Percentiles rank a stretch among this genome's conserved stretches.
These are phyloP conservation scores for Ptychochromis oligacanthus DNA, from an alignment of 2,113 vertebrate genomes.

Conservation along the genomic window DNA sequence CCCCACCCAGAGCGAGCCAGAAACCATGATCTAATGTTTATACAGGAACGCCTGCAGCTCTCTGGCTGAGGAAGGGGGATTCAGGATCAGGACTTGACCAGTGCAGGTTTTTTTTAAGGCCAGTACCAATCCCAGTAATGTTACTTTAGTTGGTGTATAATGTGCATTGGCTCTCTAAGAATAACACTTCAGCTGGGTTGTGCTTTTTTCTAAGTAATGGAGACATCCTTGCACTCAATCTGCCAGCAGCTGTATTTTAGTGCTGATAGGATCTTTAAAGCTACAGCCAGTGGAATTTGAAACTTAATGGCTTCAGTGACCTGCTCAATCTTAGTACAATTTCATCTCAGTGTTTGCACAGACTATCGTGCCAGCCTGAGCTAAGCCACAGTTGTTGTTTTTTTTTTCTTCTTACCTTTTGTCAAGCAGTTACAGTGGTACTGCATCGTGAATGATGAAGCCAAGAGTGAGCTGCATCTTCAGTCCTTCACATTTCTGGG, in stretches of 20 bases:
- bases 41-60: constrained; percentile 39
- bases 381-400: background rate
- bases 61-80: constrained; percentile 7
- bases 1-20: constrained; percentile 49
- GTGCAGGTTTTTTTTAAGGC: background rate
- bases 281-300: background rate
- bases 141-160: background rate
- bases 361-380: background rate
- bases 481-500: background rate
- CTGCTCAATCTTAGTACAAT: accelerated
- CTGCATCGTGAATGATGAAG: accelerated
- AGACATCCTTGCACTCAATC: background rate
- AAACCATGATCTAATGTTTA: constrained; percentile 62
- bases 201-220: background rate
- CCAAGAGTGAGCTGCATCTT: background rate
- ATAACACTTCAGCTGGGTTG: background rate
- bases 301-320: background rate
- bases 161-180: background rate
- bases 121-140: background rate
- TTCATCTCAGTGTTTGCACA: background rate
- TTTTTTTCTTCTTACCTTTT: no score
- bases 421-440: no score
- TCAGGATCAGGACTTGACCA: constrained; percentile 4
- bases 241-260: constrained; percentile 9
- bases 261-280: constrained; percentile 2